These are phyloP conservation scores for Saccopteryx bilineata DNA, from an alignment of 2,113 vertebrate species.

Conservation along the genomic window DNA sequence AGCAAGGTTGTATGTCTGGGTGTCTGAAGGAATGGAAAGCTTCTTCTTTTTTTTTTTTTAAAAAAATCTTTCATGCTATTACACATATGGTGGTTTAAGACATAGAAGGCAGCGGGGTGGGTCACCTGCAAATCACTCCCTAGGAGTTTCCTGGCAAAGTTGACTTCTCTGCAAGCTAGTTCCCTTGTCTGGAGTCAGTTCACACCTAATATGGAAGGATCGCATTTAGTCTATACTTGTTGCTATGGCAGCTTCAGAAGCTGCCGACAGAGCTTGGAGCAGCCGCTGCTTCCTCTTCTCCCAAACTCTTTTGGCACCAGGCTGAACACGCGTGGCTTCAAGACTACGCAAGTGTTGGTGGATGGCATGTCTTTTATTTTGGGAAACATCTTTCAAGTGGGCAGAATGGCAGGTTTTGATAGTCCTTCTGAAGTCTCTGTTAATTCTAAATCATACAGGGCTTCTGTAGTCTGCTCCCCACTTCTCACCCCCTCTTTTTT, in stretches of 20 bases:
- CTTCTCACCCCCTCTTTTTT: background rate
- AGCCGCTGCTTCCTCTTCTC: constrained; percentile 55
- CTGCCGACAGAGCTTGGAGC: constrained; percentile 55
- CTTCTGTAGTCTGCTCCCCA: background rate
- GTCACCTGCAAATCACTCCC: constrained; percentile 38
- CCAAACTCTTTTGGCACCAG: constrained; percentile 76
- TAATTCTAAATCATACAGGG: background rate
- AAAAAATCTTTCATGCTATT: background rate
- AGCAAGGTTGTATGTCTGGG: constrained; percentile 26
- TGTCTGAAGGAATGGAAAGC: constrained; percentile 52
- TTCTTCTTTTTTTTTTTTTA: background rate
- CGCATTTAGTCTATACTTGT: constrained; percentile 77
- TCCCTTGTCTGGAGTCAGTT: constrained; percentile 77
- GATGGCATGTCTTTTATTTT: constrained; percentile 77
- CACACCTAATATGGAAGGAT: constrained; percentile 82
- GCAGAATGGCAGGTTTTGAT: constrained; percentile 64
- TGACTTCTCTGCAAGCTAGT: constrained; percentile 61
- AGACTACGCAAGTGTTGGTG: constrained; percentile 69
- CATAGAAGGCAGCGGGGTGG: background rate
- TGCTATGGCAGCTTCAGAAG: constrained; percentile 81
- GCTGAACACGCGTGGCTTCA: constrained; percentile 47
- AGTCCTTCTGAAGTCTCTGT: constrained; percentile 10
- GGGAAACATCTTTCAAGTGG: constrained; percentile 75
- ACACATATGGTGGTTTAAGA: background rate
- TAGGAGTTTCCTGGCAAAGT: background rate